A percentile compares a stretch with the other conserved stretches of the same genome.
Conservation (phyloP, 2,113 vertebrate genomes). For the Elaphurus davidianus region DNA sequence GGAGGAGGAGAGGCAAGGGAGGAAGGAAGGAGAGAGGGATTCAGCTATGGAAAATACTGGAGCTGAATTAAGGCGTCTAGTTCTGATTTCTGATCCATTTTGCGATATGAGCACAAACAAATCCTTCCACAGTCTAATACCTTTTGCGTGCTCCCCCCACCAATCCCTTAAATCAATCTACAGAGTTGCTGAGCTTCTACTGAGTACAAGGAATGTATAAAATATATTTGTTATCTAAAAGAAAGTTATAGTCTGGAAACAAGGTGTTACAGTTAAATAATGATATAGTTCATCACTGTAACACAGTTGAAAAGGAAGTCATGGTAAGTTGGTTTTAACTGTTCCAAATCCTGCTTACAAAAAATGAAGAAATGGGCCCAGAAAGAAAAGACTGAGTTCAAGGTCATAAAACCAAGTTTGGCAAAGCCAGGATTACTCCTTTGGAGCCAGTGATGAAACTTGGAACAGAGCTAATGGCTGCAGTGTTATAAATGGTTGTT, state of each 20-base stretch:
- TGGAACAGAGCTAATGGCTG: slow-evolving; percentile 6
- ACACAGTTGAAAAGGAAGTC: slow-evolving; percentile 24
- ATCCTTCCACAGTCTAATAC: not conserved
- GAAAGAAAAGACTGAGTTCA: slow-evolving; percentile 14
- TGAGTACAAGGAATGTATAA: not conserved
- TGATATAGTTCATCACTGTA: not conserved
- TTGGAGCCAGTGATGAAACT: slow-evolving; percentile 15
- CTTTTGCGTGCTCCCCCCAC: not conserved
- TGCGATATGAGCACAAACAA: not conserved
- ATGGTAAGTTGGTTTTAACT: not conserved
- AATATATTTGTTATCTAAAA: not conserved
- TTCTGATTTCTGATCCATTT: slow-evolving; percentile 25
- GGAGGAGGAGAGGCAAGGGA: not conserved
- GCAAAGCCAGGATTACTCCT: not conserved
- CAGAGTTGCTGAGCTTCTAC: not conserved
- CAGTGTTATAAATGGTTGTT: not conserved
- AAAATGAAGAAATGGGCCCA: slow-evolving; percentile 23
- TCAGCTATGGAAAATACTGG: slow-evolving; percentile 27
- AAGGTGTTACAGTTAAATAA: not conserved
- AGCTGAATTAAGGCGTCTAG: not conserved
- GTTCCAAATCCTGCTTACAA: not conserved
- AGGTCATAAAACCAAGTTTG: slow-evolving; percentile 30
- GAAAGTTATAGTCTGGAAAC: not conserved
- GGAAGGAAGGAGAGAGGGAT: not conserved
- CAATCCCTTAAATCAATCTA: not conserved